Base-by-base conservation (phyloP, 2,113 vertebrate species). In the Mormyrus lacerda region DNA sequence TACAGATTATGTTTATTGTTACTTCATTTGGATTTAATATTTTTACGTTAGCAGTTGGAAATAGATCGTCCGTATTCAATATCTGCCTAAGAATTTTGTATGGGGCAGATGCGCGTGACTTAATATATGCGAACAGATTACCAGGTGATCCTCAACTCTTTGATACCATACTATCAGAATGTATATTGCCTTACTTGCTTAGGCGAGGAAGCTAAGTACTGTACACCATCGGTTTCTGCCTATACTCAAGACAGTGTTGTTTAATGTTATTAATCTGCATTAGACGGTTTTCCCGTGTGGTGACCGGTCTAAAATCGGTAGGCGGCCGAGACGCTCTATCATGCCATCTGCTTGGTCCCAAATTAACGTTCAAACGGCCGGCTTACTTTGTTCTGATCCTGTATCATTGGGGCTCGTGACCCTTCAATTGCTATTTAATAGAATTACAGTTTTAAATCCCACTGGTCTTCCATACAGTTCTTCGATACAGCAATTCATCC, bases 381-480 rank as follows among this genome's bases (percentile, higher is more conserved):
- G 94, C 93, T 95, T 95, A 95, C 92, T 93, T 91, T 90, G 93
- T 92, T 91, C 94, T 96, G 95, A 96, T 96, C 95, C 94, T 93
- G 94, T 96, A 96, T 97, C 96, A 95, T 95, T 95, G 94, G 93
- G 94, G 95, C 93, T 93, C 90, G 90, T 94, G 95, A 97, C 95
- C 95, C 95, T 94, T 94, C 94, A 95, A 95, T 96, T 95, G 95
- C 95, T 93, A 94, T 96, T 95, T 96, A 97, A 96, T 96, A 96
- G 95, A 96, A 95, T 95, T 95, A 95, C 94, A 94, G 94, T 95
- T 95, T 96, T 94, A 95, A 96, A 97, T 96, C 95, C 95, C 92
- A 93, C 93, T 93, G 93, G 95, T 95, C 61, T 27, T 69, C 61
- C 61, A 31, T 69, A 31, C 61, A 69, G 27, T 4, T 69, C 61